Conservation (phyloP, 1,140 invertebrate species). For the Drosophila albomicans region DNA sequence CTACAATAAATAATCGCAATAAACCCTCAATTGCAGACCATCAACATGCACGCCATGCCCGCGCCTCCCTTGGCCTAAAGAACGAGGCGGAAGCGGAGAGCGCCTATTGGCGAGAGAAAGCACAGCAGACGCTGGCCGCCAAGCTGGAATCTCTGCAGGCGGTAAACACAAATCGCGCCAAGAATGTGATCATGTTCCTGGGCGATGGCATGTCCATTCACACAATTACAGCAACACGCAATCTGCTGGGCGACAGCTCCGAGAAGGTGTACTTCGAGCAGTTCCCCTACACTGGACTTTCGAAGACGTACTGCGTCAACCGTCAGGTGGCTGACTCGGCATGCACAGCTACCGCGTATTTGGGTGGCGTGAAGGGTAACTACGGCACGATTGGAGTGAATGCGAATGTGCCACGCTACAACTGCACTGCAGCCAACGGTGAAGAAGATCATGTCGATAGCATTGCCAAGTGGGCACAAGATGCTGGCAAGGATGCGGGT, state of each 20-base stretch:
- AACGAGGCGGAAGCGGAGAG: constrained; percentile 59
- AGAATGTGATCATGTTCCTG: constrained; percentile 91
- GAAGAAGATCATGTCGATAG: constrained; percentile 86
- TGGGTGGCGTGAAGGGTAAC: constrained; percentile 93
- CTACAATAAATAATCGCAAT: constrained; percentile 8
- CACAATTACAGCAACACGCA: constrained; percentile 89
- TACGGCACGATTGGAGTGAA: constrained; percentile 90
- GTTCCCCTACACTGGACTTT: constrained; percentile 89
- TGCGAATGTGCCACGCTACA: constrained; percentile 86
- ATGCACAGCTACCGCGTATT: constrained; percentile 91
- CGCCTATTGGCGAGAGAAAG: constrained; percentile 74
- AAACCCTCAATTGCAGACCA: constrained; percentile 50
- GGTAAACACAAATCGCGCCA: constrained; percentile 85
- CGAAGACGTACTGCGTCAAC: constrained; percentile 93
- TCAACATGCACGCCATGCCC: constrained; percentile 43
- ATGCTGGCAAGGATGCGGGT: constrained; percentile 89
- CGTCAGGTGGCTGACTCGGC: constrained; percentile 92
- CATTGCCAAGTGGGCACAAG: constrained; percentile 89
- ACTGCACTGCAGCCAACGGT: constrained; percentile 84
- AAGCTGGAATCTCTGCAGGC: constrained; percentile 77
- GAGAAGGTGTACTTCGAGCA: constrained; percentile 89
- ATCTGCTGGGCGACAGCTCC: constrained; percentile 89
- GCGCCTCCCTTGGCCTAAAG: constrained; percentile 37
- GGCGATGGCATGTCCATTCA: constrained; percentile 93
- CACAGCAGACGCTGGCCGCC: constrained; percentile 61